phyloP scores from a whole-genome alignment of 2,113 vertebrate genomes.

The Vicugna pacos region DNA sequence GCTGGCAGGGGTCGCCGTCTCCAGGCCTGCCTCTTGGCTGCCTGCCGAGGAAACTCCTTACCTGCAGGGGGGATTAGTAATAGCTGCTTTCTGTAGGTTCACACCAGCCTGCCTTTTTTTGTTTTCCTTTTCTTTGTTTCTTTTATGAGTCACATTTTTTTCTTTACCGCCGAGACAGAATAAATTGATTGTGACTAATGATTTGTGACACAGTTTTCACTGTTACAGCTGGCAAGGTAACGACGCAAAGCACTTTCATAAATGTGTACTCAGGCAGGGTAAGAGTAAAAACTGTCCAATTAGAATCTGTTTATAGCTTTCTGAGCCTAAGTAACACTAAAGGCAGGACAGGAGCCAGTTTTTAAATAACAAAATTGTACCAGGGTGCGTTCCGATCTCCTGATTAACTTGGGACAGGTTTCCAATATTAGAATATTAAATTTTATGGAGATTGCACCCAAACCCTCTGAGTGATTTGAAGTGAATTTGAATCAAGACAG shows the following conservation, averaged over 20 bases:
- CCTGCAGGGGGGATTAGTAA: neutral
- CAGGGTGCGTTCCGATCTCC: neutral
- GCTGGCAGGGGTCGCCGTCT: neutral
- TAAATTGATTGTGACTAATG: neutral
- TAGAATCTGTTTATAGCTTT: neutral
- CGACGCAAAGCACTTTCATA: neutral
- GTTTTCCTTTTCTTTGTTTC: neutral
- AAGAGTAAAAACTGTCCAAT: neutral
- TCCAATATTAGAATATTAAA: slow-evolving; percentile 30
- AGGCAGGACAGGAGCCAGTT: neutral
- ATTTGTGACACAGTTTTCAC: neutral
- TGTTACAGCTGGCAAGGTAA: neutral
- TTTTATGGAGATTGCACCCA: neutral
- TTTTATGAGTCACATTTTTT: neutral
- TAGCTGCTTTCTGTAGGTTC: neutral
- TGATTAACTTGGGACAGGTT: neutral
- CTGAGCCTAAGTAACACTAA: neutral
- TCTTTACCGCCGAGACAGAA: neutral
- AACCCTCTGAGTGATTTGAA: slow-evolving; percentile 52
- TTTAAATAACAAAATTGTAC: neutral
- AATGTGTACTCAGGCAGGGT: neutral
- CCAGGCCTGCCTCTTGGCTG: neutral
- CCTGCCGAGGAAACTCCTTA: neutral
- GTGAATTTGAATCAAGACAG: slow-evolving; percentile 49
- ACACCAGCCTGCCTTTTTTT: neutral